Conservation (phyloP, 2,113 vertebrate genomes). For the Pogonocichla stellata region DNA sequence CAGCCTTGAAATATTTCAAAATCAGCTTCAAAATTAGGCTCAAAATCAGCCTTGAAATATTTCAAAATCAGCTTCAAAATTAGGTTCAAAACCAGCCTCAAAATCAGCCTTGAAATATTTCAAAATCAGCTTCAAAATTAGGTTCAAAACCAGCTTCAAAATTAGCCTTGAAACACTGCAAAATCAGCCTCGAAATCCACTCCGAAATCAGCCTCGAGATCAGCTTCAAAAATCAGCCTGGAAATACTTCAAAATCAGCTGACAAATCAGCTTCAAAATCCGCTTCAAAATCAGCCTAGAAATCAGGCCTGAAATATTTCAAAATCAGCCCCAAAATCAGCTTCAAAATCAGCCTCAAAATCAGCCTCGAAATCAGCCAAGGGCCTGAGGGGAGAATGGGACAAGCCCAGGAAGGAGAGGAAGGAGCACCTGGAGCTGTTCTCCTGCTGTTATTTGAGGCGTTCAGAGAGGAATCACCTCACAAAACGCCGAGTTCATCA, state of each 20-base stretch:
- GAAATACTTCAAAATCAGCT: background rate
- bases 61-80: too few relatives aligned
- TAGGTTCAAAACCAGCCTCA: too few relatives aligned
- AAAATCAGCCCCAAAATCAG: background rate
- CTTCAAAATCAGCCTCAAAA: background rate
- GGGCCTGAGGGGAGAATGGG: background rate
- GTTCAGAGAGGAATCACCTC: accelerated
- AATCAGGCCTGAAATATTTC: too few relatives aligned
- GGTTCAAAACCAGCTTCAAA: too few relatives aligned
- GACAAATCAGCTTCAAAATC: too few relatives aligned
- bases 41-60: background rate
- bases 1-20: background rate
- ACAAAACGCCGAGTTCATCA: background rate
- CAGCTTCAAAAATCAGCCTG: background rate
- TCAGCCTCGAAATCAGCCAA: background rate
- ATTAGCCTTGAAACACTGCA: too few relatives aligned
- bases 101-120: too few relatives aligned
- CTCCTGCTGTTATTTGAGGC: background rate
- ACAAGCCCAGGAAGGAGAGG: background rate
- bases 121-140: too few relatives aligned
- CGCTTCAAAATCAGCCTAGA: too few relatives aligned
- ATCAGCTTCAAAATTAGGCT: background rate
- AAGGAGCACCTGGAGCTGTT: accelerated
- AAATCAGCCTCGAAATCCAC: background rate
- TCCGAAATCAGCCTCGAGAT: background rate